Evolutionary conservation across 2,797 vertebrate species (phyloP).

Genomic region (Podarcis siculus): DNA sequence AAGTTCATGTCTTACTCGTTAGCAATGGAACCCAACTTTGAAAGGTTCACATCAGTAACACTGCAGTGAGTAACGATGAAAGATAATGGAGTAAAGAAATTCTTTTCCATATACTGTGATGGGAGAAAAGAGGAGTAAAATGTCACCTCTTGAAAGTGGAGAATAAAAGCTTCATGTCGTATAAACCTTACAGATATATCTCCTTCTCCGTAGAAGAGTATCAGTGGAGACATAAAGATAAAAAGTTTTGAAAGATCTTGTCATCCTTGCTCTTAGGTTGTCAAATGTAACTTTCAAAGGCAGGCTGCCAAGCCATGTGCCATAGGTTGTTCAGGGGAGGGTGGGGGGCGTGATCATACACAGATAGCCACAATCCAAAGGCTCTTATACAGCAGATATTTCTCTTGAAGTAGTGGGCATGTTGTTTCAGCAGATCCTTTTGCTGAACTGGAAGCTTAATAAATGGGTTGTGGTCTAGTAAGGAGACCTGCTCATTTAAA

Average conservation of each 20-base stretch:
- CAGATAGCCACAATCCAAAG: not conserved
- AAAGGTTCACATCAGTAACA: not conserved
- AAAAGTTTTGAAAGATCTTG: not conserved
- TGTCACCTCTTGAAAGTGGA: not conserved
- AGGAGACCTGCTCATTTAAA: not conserved
- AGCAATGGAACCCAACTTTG: not conserved
- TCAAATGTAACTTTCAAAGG: not conserved
- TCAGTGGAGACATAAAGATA: not conserved
- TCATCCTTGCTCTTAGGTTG: not conserved
- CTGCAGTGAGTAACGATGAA: slow-evolving; percentile 1
- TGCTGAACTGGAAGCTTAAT: not conserved
- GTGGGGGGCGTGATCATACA: no score
- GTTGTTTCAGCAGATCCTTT: not conserved
- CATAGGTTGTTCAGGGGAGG: not conserved
- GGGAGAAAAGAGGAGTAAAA: not conserved
- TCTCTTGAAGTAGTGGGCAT: not conserved
- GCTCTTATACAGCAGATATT: not conserved
- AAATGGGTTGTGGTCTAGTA: not conserved
- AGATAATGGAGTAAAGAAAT: not conserved
- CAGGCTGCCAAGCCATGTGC: not conserved
- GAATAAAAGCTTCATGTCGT: not conserved
- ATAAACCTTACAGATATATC: not conserved
- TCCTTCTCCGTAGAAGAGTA: not conserved
- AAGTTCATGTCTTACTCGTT: not conserved
- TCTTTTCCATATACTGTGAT: not conserved